Evolutionary conservation across 2,888 invertebrate genomes (phyloP), one percentile per base, ranked within the genome.

Genomic region (Trypoxylon attenuatum): DNA sequence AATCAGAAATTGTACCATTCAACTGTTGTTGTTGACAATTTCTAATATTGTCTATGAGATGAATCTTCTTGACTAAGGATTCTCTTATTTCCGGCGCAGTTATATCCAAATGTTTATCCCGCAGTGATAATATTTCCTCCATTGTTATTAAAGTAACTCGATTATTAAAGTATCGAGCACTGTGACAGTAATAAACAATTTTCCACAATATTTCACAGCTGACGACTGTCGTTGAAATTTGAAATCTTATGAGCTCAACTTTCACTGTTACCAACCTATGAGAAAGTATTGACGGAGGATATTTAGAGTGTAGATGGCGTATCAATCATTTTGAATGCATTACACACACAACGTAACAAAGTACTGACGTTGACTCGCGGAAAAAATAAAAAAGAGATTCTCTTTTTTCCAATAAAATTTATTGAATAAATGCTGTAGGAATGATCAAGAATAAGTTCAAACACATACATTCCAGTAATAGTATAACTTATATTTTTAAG

Each of bases 21-120:
- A 8, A 29, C n/a, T 43, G 23, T 16, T 60, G 23, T n/a, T 52
- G 33, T 6, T 43, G 42, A 23, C 52, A 38, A 1, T 29, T 49
- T 21, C 55, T 60, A 5, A 52, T n/a, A 15, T 39, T 2, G 23
- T 59, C 5, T 1, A 55, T 39, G 16, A 43, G 49, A 16, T 52
- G 39, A 1, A 49, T 29, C n/a, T 39, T 27, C 5, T 43, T 27
- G 18, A 55, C 16, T 4, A 60, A 25, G 15, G 55, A 39, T 8
- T 65, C 52, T 1, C 45, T 60, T 5, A 67, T 5, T 18, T 56
- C 45, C 5, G 18, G 5, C n/a, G 39, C 33, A 0, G 51, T 23
- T 23, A 39, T 16, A 23, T 65, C 55, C 5, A 60, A 5, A 27
- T 55, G 29, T 10, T 65, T 65, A 5, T 51, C 23, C 5, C 60